These are phyloP conservation scores for Agrypnia vestita DNA, from an alignment of 1,140 invertebrate genomes.

Conservation along the genomic window DNA sequence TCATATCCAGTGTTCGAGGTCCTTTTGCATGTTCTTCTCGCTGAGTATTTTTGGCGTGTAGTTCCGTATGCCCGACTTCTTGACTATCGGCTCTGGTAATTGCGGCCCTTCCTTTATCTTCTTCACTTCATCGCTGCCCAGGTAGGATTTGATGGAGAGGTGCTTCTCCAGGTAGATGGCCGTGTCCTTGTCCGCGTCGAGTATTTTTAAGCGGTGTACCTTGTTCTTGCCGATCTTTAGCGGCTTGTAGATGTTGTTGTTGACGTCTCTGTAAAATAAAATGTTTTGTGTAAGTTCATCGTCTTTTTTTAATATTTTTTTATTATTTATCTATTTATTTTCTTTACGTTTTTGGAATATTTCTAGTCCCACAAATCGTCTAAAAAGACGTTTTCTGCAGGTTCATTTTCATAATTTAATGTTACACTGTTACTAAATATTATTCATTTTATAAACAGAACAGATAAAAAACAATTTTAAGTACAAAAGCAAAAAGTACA, in stretches of 20 bases:
- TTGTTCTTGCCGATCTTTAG: conserved; percentile 73
- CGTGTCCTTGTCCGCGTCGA: conserved; percentile 65
- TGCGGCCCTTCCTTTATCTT: conserved; percentile 61
- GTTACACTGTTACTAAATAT: too few species aligned
- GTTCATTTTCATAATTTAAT: too few species aligned
- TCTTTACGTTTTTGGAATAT: too few species aligned
- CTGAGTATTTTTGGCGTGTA: conserved; percentile 79
- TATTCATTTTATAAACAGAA: too few species aligned
- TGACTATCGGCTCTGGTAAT: conserved; percentile 64
- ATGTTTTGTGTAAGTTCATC: too few species aligned
- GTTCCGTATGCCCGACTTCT: conserved; percentile 76
- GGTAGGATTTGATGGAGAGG: conserved; percentile 76
- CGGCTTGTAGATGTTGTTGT: conserved; percentile 72
- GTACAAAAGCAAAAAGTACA: too few species aligned
- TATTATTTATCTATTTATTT: too few species aligned
- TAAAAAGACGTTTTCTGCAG: too few species aligned
- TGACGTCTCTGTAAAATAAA: conserved; percentile 64
- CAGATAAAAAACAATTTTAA: too few species aligned
- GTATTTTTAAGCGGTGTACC: conserved; percentile 67
- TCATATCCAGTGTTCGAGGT: conserved; percentile 68
- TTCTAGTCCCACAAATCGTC: too few species aligned
- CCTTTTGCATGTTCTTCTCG: conserved; percentile 68
- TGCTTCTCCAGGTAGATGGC: conserved; percentile 74
- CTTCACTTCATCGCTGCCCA: conserved; percentile 73
- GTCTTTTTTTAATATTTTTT: too few species aligned